Conservation (phyloP, 2,888 invertebrate species). For the Aproaerema taeniolella region DNA sequence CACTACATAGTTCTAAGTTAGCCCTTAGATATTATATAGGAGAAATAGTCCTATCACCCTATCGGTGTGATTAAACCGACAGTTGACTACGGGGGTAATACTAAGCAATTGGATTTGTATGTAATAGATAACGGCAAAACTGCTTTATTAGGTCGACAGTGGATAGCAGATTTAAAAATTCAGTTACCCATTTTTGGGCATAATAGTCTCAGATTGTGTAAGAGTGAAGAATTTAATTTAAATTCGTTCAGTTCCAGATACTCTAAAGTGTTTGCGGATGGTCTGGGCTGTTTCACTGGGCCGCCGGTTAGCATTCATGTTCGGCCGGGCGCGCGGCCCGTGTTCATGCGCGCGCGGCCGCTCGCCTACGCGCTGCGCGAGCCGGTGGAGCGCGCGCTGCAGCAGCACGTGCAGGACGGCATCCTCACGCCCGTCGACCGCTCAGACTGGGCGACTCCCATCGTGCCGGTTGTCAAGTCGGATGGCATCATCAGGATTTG, state of each 20-base stretch:
- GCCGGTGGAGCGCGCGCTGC: slow-evolving; percentile 15
- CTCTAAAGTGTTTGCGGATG: slow-evolving; percentile 11
- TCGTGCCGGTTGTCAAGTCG: no score
- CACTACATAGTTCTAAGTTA: no score
- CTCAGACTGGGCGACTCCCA: no score
- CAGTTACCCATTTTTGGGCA: neutral
- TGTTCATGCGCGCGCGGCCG: no score
- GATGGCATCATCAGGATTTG: no score
- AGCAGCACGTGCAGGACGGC: no score
- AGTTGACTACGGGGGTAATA: neutral
- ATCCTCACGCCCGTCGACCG: no score
- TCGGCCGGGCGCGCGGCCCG: neutral
- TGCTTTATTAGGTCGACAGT: neutral
- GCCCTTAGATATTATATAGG: neutral
- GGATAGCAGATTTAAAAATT: neutral
- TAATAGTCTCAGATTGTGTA: neutral
- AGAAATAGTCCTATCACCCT: neutral
- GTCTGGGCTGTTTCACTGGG: slow-evolving; percentile 8
- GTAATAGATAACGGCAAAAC: neutral
- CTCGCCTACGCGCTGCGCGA: no score
- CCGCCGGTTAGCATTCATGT: slow-evolving; percentile 3
- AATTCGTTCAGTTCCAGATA: slow-evolving; percentile 10
- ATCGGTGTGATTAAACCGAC: neutral
- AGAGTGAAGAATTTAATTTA: neutral
- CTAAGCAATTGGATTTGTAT: neutral